A percentile compares a stretch with the other conserved stretches of the same genome.
phyloP scores from a whole-genome alignment of 2,797 vertebrate species.

The Mallotus villosus region DNA sequence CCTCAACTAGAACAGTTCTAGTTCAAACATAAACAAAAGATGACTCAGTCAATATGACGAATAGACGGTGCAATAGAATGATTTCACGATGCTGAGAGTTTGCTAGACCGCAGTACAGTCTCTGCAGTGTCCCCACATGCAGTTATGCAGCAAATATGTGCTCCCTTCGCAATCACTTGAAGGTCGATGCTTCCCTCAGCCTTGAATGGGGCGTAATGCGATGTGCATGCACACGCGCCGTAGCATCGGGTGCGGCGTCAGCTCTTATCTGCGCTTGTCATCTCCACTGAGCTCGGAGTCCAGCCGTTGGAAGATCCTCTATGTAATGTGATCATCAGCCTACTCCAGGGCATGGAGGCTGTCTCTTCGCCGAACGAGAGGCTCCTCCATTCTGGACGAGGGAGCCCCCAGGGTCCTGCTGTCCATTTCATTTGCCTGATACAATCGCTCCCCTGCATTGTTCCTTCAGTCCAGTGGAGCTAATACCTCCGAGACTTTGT shows the following conservation, averaged over 20 bases:
- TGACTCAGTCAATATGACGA: not conserved
- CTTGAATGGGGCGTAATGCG: conserved; percentile 46
- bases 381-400: conserved; percentile 31
- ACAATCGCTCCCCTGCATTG: conserved; percentile 47
- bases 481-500: conserved; percentile 50
- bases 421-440: conserved; percentile 54
- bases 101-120: not conserved
- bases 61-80: not conserved
- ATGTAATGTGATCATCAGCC: conserved; percentile 57
- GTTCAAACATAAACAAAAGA: not conserved
- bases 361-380: conserved; percentile 46
- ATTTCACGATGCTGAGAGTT: not conserved
- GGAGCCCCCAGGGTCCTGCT: conserved; percentile 34
- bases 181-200: conserved; percentile 53
- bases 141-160: conserved; percentile 17
- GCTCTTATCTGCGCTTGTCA: conserved; percentile 54
- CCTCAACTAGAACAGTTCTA: not conserved
- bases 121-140: conserved; percentile 6
- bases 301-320: conserved; percentile 54
- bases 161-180: conserved; percentile 34
- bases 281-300: conserved; percentile 46
- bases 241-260: conserved; percentile 49
- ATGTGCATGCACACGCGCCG: conserved; percentile 47
- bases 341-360: conserved; percentile 45
- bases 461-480: conserved; percentile 48